Conservation (phyloP, 2,113 vertebrate genomes). For the Gopherus evgoodei region DNA sequence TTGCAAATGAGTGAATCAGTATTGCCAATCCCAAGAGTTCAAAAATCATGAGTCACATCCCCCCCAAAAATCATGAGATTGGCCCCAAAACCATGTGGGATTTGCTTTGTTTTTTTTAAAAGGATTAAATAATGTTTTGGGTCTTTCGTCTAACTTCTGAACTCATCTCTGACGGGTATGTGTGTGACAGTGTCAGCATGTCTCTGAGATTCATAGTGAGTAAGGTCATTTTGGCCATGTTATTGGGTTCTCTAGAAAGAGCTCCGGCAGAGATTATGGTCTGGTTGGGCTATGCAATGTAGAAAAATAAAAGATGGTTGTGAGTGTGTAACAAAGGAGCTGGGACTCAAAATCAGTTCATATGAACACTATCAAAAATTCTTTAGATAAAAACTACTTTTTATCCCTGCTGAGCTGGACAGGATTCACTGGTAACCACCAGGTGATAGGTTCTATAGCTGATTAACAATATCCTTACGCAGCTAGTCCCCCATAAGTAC, state of each 20-base stretch:
- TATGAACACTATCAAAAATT: neutral
- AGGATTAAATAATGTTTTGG: neutral
- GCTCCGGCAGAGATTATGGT: neutral
- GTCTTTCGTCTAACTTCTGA: neutral
- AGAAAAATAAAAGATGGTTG: neutral
- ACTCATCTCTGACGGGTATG: neutral
- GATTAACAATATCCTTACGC: neutral
- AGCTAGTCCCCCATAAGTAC: too few species aligned
- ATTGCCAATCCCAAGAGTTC: too few species aligned
- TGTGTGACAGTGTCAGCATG: neutral
- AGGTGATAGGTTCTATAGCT: neutral
- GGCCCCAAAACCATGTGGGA: neutral
- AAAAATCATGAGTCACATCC: too few species aligned
- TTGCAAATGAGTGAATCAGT: too few species aligned
- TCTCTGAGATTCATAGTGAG: neutral
- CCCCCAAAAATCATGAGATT: neutral
- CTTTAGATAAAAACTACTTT: neutral
- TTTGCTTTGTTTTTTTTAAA: neutral
- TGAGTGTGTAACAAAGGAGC: neutral
- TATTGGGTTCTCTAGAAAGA: neutral
- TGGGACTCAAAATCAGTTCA: neutral
- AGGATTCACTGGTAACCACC: neutral
- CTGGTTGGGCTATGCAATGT: neutral
- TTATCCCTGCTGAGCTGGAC: neutral
- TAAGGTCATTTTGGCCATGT: neutral